Percentiles rank a stretch among this genome's conserved stretches.
Evolutionary conservation across 2,797 vertebrate species (phyloP).

Genomic region (Rallus crepitans): DNA sequence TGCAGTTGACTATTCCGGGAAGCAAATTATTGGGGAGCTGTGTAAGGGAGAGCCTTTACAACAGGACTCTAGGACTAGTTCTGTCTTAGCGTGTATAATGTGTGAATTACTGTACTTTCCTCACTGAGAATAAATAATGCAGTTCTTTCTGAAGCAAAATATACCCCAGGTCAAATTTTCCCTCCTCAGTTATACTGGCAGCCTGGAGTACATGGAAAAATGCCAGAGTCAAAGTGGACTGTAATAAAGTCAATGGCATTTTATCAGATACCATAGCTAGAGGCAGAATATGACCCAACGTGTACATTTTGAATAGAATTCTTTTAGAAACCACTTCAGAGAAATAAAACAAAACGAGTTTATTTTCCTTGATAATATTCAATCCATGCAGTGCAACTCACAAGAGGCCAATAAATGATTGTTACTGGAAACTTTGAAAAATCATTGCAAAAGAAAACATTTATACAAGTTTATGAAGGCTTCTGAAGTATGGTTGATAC

Average conservation of each 20-base stretch:
- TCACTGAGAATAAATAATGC: conserved; percentile 3
- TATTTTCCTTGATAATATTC: conserved; percentile 58
- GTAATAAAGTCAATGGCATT: conserved; percentile 41
- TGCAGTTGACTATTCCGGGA: background rate
- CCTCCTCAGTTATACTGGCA: background rate
- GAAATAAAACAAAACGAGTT: conserved; percentile 46
- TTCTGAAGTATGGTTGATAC: conserved; percentile 60
- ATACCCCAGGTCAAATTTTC: background rate
- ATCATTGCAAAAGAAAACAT: conserved; percentile 68
- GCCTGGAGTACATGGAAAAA: conserved; percentile 23
- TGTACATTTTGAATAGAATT: conserved; percentile 13
- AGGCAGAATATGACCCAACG: background rate
- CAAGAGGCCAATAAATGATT: conserved; percentile 47
- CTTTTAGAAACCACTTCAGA: conserved; percentile 46
- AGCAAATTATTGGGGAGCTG: background rate
- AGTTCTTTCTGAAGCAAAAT: conserved; percentile 8
- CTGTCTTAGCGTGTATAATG: fast-evolving
- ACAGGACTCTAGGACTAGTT: background rate
- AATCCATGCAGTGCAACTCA: conserved; percentile 10
- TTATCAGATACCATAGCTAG: conserved; percentile 45
- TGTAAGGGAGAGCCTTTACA: background rate
- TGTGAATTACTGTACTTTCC: background rate
- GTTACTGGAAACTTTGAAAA: conserved; percentile 70
- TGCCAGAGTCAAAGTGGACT: conserved; percentile 23
- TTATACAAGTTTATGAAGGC: conserved; percentile 58